Conservation (phyloP, 2,888 invertebrate genomes). For the Cosmorhoe ocellata region DNA sequence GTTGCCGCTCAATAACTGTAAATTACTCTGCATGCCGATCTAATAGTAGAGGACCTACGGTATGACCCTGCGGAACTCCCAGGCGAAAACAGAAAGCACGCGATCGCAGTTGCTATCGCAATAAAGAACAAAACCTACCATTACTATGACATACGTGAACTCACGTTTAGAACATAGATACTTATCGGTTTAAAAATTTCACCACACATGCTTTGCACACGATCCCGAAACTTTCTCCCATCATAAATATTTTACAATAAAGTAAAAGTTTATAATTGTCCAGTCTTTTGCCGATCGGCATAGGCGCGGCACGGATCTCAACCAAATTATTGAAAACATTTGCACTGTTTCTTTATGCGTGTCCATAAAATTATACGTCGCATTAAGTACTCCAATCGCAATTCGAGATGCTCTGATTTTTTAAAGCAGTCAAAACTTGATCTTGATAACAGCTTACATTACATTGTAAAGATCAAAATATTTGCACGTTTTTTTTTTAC, state of each 20-base stretch:
- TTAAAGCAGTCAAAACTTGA: conserved; percentile 11
- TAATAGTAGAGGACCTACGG: conserved; percentile 29
- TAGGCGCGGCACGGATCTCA: conserved; percentile 32
- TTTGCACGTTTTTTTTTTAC: conserved; percentile 19
- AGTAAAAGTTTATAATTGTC: conserved; percentile 69
- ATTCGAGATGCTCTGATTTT: conserved; percentile 11
- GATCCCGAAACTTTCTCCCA: conserved; percentile 56
- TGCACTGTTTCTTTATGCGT: conserved; percentile 4
- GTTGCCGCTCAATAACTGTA: conserved; percentile 28
- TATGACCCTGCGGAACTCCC: conserved; percentile 30
- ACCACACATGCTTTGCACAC: conserved; percentile 43
- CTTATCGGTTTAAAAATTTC: conserved; percentile 45
- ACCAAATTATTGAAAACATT: conserved; percentile 24
- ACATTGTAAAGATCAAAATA: conserved; percentile 9
- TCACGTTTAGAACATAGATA: conserved; percentile 41
- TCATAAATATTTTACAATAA: conserved; percentile 50
- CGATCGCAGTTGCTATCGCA: conserved; percentile 29
- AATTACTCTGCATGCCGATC: conserved; percentile 25
- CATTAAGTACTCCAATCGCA: conserved; percentile 6
- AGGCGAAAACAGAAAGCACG: conserved; percentile 27
- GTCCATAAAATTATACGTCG: conserved; percentile 15
- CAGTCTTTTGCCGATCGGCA: conserved; percentile 40
- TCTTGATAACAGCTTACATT: conserved; percentile 5
- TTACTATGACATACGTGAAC: conserved; percentile 42
- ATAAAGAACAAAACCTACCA: conserved; percentile 35